Evolutionary conservation across 2,113 vertebrate genomes (phyloP), one percentile per base, ranked within the genome.

Genomic region (Platycercus adscitus): DNA sequence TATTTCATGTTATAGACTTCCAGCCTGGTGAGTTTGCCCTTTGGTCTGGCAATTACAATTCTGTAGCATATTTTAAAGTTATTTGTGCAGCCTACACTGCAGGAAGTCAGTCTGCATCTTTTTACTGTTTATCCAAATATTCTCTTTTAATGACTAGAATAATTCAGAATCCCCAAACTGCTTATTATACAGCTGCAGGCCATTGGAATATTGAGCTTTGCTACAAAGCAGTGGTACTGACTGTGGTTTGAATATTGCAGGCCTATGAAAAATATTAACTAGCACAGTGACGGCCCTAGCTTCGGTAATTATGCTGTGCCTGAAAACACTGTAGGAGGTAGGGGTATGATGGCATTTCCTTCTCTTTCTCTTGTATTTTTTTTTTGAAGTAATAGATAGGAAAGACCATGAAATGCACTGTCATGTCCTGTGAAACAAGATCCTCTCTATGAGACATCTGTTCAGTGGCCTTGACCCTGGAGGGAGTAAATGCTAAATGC

Each of bases 181-280:
- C 33, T 94, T 88, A 47, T 88, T 83, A 78, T 89, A 75, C 77
- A 88, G 88, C 95, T 96, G 90, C 80, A 71, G 94, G 95, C 85
- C 81, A 24, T 53, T n/a, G 64, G 71, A 95, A 35, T 82, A 76
- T 44, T 86, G 89, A 95, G 78, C 55, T 88, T 25, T 95, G 61
- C 79, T 90, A 8, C 70, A 91, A 80, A 95, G 84, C 69, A 61
- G 28, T 56, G 72, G 56, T n/a, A 9, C 53, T 84, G 80, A 41
- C 77, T 93, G 73, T 18, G 10, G 31, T 71, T 95, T 68, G 89
- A 82, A 78, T 91, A 85, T 6, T 80, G 85, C 60, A 89, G n/a
- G 47, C 44, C 79, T 78, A 50, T 72, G 81, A 77, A 50, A 80
- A 87, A 46, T 81, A 37, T 18, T 73, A 92, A 89, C 41, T 41